These are phyloP conservation scores for Linnaemya vulpina DNA, from an alignment of 2,888 invertebrate genomes.

Conservation along the genomic window DNA sequence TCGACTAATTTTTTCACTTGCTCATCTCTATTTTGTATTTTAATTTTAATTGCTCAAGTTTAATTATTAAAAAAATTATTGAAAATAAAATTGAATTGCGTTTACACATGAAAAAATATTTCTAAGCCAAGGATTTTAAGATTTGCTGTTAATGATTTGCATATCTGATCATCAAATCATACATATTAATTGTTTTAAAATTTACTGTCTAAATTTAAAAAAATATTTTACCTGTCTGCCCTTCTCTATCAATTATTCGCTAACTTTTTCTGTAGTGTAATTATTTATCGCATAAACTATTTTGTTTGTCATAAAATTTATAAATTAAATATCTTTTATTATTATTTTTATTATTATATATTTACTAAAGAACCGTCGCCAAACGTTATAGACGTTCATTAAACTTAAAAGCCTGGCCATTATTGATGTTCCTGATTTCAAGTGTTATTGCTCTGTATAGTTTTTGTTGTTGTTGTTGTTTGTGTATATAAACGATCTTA, in stretches of 20 bases:
- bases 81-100: too few relatives aligned
- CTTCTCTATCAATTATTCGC: not conserved
- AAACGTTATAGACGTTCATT: slow-evolving; percentile 10
- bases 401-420: slow-evolving; percentile 4
- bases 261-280: not conserved
- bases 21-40: too few relatives aligned
- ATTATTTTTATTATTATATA: too few relatives aligned
- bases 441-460: slow-evolving; percentile 25
- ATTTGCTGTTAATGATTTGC: too few relatives aligned
- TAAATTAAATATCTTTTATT: not conserved
- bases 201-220: slow-evolving; percentile 28
- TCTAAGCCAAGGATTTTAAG: too few relatives aligned
- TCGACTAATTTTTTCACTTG: too few relatives aligned
- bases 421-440: slow-evolving; percentile 27
- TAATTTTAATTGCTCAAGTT: too few relatives aligned
- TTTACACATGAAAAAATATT: too few relatives aligned
- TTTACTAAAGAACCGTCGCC: not conserved
- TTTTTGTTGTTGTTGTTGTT: slow-evolving; percentile 9
- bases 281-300: not conserved
- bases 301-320: not conserved
- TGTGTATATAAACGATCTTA: not conserved
- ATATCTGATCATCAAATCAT: too few relatives aligned
- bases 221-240: slow-evolving; percentile 6
- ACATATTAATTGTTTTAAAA: slow-evolving; percentile 17
- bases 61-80: too few relatives aligned